Evolutionary conservation across 92 coral and sea anemone genomes (phyloP).

Genomic region (Siderastrea radians): DNA sequence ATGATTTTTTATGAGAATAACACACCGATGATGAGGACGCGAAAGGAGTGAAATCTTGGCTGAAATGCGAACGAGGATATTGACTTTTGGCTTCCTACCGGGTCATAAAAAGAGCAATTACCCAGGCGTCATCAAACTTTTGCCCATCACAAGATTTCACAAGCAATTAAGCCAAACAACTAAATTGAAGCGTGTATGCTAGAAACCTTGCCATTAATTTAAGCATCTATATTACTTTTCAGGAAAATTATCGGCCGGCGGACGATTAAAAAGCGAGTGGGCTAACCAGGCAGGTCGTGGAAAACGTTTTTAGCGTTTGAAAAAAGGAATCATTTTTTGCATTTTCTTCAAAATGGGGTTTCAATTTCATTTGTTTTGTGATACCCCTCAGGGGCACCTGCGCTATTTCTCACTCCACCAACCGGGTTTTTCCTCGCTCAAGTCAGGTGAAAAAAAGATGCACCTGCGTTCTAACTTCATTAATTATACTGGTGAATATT

Average conservation of each 20-base stretch:
- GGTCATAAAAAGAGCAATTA: conserved; percentile 63
- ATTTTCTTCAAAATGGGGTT: neutral
- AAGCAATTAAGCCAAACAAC: conserved; percentile 33
- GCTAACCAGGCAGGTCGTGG: neutral
- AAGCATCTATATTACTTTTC: conserved; percentile 15
- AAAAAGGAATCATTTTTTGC: neutral
- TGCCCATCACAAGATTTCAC: conserved; percentile 11
- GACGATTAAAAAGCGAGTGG: neutral
- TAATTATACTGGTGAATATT: conserved; percentile 48
- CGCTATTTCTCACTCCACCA: neutral
- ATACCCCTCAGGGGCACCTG: conserved; percentile 24
- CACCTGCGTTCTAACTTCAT: conserved; percentile 50
- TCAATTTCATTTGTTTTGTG: neutral
- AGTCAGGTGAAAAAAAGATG: conserved; percentile 28
- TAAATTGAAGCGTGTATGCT: conserved; percentile 20
- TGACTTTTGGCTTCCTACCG: conserved; percentile 52
- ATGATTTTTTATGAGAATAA: neutral
- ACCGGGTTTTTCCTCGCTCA: conserved; percentile 12
- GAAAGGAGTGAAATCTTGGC: neutral
- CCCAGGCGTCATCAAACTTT: conserved; percentile 29
- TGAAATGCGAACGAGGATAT: conserved; percentile 26
- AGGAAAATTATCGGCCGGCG: neutral
- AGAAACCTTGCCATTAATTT: conserved; percentile 46
- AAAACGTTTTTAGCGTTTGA: neutral
- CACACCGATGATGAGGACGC: neutral